phyloP scores from a whole-genome alignment of 2,113 vertebrate genomes.

The Apteryx owenii region DNA sequence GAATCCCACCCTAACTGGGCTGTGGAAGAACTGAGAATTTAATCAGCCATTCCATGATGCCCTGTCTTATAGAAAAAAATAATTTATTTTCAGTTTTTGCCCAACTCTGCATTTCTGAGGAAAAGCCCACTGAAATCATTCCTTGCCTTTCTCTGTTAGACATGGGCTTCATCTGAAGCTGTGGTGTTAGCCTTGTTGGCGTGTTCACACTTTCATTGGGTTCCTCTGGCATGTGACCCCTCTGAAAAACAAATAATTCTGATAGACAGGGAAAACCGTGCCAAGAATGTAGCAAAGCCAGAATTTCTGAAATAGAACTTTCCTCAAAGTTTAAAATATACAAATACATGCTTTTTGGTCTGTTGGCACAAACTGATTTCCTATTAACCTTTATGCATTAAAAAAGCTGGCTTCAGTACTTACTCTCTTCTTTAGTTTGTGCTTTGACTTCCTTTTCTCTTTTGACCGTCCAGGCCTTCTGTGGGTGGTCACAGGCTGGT shows the following conservation, averaged over 20 bases:
- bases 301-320: neutral
- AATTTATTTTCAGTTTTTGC: neutral
- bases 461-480: slow-evolving; percentile 89
- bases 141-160: slow-evolving; percentile 95
- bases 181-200: slow-evolving; percentile 84
- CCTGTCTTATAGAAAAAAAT: neutral
- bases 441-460: slow-evolving; percentile 98
- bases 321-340: neutral
- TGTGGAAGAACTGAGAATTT: neutral
- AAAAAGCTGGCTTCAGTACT: slow-evolving; percentile 12
- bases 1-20: neutral
- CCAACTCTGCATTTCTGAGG: neutral
- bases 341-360: neutral
- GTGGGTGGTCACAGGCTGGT: slow-evolving; percentile 79
- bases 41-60: neutral
- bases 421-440: slow-evolving; percentile 97
- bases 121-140: neutral
- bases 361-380: neutral
- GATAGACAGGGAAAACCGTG: neutral
- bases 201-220: slow-evolving; percentile 84
- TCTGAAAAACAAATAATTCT: slow-evolving; percentile 72
- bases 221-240: slow-evolving; percentile 82
- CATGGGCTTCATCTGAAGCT: slow-evolving; percentile 98
- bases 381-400: neutral
- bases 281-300: neutral